Base-by-base conservation (phyloP, 2,888 invertebrate genomes). In the Lamellibrachia satsuma region DNA sequence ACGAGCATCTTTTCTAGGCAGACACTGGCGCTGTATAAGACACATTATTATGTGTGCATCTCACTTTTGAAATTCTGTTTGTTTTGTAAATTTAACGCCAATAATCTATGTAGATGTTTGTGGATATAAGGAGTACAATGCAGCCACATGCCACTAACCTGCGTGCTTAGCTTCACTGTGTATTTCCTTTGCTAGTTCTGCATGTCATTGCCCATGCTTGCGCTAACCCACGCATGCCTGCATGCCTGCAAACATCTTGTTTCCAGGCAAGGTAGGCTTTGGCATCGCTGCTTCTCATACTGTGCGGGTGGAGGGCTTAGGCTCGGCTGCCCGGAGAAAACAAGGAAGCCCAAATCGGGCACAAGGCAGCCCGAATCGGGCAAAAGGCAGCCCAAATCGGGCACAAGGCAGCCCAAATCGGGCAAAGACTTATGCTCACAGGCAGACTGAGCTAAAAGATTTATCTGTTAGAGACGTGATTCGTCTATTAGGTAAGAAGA, bases 391-490 rank as follows among this genome's bases (percentile, higher is more conserved):
- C 90, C 27, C 91, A 52, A 7, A n/a, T 52, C 90, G 8, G 8
- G 51, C 27, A 90, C 7, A 75, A 6, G 22, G 75, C 15, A 75
- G 75, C 22, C 75, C 75, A 90, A 91, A 57, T 90, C 91, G 52
- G 92, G 90, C 39, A 39, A 39, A 39, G 39, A 39, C 39, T 39
- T 39, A 39, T 39, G 39, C 91, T 90, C 92, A n/a, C 95, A 9
- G 96, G 75, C 75, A 75, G 75, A 15, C 97, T 0, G 97, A 97
- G 95, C 96, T 97, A 92, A 97, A 97, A 9, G 97, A 97, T 3
- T 97, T 97, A 1, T 97, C 97, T 0, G 98, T 98, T 8, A 97
- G 97, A 93, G 98, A 98, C 94, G 95, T 98, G 93, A 97, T 98
- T 1, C 97, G 97, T 94, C 97, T 97, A 0, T 97, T 98, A 95